phyloP scores from a whole-genome alignment of 2,113 vertebrate species.

The Antigone vipio region DNA sequence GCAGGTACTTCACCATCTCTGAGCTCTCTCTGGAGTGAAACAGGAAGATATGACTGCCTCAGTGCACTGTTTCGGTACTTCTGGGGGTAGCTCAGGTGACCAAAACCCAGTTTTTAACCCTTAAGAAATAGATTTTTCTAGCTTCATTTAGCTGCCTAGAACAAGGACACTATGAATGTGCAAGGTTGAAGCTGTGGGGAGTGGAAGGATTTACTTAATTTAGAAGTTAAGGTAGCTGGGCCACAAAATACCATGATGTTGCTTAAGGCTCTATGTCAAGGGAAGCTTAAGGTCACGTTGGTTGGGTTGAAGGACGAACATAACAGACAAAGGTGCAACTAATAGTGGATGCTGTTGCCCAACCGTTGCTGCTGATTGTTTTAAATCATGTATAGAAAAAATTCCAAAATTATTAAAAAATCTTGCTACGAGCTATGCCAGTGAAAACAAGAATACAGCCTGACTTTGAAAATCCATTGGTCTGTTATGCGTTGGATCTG shows the following conservation, averaged over 20 bases:
- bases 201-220: not conserved
- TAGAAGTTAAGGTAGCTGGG: not conserved
- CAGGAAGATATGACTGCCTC: not conserved
- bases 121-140: not conserved
- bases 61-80: not conserved
- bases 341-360: not conserved
- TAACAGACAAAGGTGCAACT: not conserved
- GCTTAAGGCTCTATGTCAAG: not conserved
- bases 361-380: not conserved
- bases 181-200: not conserved
- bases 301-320: not conserved
- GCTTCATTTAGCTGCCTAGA: not conserved
- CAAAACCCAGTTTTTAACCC: not conserved
- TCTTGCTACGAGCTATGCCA: not conserved
- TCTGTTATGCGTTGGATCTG: not conserved
- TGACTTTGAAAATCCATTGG: not conserved
- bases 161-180: not conserved
- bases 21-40: not conserved
- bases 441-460: not conserved
- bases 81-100: not conserved
- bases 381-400: not conserved
- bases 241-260: fast-evolving
- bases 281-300: not conserved
- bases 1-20: not conserved
- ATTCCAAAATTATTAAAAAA: not conserved